Evolutionary conservation across 2,888 invertebrate species (phyloP).

Genomic region (Psylliodes chrysocephalus): DNA sequence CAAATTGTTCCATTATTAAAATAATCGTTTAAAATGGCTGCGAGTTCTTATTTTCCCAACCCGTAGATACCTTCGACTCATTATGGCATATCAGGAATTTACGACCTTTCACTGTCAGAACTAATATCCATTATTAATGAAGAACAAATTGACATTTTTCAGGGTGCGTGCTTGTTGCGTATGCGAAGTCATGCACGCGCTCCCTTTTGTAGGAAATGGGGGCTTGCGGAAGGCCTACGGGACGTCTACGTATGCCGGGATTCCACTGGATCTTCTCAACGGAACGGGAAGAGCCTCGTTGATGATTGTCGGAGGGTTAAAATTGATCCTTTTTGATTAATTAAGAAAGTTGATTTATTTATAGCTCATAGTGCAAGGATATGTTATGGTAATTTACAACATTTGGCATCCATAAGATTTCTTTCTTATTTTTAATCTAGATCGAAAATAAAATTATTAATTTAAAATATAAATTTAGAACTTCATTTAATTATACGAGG

Average conservation of each 20-base stretch:
- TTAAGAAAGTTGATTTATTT: neutral
- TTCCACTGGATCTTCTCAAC: neutral
- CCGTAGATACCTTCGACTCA: conserved; percentile 47
- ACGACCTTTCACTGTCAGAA: conserved; percentile 58
- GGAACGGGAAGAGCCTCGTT: neutral
- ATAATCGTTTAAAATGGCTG: no score
- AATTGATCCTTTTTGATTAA: neutral
- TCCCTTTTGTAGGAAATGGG: conserved; percentile 25
- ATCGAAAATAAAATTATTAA: no score
- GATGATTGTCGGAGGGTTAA: neutral
- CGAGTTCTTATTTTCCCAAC: neutral
- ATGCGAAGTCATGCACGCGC: conserved; percentile 62
- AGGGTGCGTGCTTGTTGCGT: conserved; percentile 64
- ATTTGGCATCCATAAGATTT: no score
- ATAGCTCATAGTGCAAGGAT: no score
- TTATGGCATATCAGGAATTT: conserved; percentile 55
- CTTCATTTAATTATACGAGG: no score
- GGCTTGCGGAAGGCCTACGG: conserved; percentile 24
- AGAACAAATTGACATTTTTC: conserved; percentile 66
- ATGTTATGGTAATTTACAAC: no score
- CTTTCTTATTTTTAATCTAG: no score
- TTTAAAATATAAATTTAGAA: no score
- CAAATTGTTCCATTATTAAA: no score
- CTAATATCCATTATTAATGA: conserved; percentile 65
- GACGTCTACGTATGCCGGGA: conserved; percentile 5